phyloP scores from a whole-genome alignment of 2,797 vertebrate genomes.

The Catharus ustulatus region DNA sequence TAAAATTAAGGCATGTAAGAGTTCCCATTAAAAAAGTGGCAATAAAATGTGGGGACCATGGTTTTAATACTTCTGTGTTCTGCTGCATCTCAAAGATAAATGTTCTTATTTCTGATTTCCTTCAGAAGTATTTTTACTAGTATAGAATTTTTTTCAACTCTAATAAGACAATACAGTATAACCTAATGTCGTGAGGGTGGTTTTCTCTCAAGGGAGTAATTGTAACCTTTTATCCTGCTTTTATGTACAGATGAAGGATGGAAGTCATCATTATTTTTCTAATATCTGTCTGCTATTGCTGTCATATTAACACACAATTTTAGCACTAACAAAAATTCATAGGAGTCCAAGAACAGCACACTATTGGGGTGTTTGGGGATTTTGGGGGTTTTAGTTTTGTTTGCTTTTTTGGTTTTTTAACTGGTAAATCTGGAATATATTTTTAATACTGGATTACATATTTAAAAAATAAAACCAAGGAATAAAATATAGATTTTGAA shows the following conservation, averaged over 20 bases:
- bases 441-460: neutral
- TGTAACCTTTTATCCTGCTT: neutral
- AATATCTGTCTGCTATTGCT: neutral
- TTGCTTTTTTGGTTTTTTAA: neutral
- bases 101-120: neutral
- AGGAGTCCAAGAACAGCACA: neutral
- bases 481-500: neutral
- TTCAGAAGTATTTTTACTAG: neutral
- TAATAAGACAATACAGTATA: neutral
- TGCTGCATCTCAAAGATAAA: neutral
- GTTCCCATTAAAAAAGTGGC: neutral
- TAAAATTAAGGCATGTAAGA: neutral
- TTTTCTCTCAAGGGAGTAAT: neutral
- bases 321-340: neutral
- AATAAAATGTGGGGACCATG: neutral
- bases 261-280: neutral
- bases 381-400: neutral
- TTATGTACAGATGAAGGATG: neutral
- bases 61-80: neutral
- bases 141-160: neutral
- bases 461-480: neutral
- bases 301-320: neutral
- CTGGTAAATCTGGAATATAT: neutral
- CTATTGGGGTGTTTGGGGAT: neutral
- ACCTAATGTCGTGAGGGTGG: neutral